These are phyloP conservation scores for Ibycter americanus DNA, from an alignment of 2,797 vertebrate genomes.

Conservation along the genomic window DNA sequence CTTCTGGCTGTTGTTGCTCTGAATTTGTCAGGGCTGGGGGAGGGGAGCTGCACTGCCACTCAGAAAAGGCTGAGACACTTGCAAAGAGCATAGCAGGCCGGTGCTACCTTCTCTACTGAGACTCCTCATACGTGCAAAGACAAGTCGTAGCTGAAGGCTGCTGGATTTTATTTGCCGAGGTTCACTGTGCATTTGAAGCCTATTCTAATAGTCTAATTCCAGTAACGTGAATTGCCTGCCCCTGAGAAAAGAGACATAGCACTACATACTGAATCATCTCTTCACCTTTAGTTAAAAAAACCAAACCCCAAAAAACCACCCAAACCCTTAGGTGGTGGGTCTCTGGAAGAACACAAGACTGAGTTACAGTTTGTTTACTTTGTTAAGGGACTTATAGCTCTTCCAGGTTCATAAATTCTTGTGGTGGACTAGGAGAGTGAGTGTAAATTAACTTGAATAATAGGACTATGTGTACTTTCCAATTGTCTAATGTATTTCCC, in stretches of 20 bases:
- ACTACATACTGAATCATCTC: slow-evolving; percentile 57
- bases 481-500: slow-evolving; percentile 68
- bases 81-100: background rate
- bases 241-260: background rate
- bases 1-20: background rate
- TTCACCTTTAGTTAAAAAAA: slow-evolving; percentile 56
- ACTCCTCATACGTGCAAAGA: background rate
- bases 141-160: slow-evolving; percentile 22
- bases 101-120: background rate
- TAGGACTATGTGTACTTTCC: slow-evolving; percentile 63
- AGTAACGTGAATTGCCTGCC: background rate
- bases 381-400: slow-evolving; percentile 74
- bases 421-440: slow-evolving; percentile 39
- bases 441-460: slow-evolving; percentile 77
- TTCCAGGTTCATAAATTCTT: slow-evolving; percentile 77
- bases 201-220: slow-evolving; percentile 22
- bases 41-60: background rate
- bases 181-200: slow-evolving; percentile 23
- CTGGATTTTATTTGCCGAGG: background rate
- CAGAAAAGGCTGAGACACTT: background rate
- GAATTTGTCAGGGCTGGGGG: background rate
- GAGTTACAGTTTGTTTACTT: slow-evolving; percentile 80
- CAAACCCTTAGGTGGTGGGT: slow-evolving; percentile 64
- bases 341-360: slow-evolving; percentile 55
- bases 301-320: background rate